Evolutionary conservation across 2,797 vertebrate genomes (phyloP), one percentile per base, ranked within the genome.

Genomic region (Gymnocypris eckloni): DNA sequence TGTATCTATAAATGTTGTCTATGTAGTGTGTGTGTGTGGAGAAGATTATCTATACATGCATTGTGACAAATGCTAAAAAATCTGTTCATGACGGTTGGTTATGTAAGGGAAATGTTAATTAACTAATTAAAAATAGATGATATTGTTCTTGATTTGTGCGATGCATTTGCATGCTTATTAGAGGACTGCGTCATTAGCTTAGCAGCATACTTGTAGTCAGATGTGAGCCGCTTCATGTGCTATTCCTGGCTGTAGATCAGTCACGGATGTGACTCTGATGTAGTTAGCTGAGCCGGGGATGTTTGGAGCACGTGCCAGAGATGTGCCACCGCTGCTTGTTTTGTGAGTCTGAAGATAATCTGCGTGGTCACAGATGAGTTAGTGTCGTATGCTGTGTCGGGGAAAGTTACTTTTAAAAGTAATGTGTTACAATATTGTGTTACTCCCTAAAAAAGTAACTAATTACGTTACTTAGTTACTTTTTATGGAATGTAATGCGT

Each of bases 351-450:
- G 71, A 11, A 64, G 81, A 75, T 83, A 22, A 48, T 83, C 43
- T n/a, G 22, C 18, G 15, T 18, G 61, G 50, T 73, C 81, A 82
- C 18, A 20, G 10, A 61, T 73, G 81, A 82, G 54, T 75, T 83
- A 18, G 43, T 75, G 70, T 39, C 16, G 25, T 5, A 9, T 1
- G 28, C 28, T 2, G 28, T 33, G 28, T 33, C 28, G 28, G 28
- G 28, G 28, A 33, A 33, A 33, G 28, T 33, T 33, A 33, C 28
- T 33, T 33, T 33, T 33, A 33, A 33, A 28, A 33, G 28, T 2
- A 28, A 28, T 28, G 28, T 2, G 28, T 28, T 28, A 28, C 28
- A 28, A 28, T 28, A 28, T 28, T 28, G 28, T 2, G 28, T 28
- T 28, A 28, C 28, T 28, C 28, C 2, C 28, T 28, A 28, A 28